phyloP scores from a whole-genome alignment of 2,888 invertebrate genomes.

The Trichogramma evanescens region DNA sequence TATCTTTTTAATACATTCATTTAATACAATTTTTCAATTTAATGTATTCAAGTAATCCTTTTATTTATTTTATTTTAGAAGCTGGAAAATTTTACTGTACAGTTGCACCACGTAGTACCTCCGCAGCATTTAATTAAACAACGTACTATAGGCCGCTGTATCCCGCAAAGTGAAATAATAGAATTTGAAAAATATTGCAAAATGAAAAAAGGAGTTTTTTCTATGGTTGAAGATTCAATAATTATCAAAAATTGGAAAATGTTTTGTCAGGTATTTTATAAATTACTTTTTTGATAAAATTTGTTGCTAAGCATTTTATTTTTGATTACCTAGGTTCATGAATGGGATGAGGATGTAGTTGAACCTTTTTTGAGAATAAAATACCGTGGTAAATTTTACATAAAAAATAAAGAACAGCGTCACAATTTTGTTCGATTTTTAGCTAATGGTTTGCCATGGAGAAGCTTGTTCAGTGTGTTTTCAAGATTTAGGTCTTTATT shows the following conservation, averaged over 20 bases:
- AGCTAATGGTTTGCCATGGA: slow-evolving; percentile 34
- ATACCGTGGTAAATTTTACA: slow-evolving; percentile 20
- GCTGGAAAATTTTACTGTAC: slow-evolving; percentile 24
- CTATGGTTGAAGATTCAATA: slow-evolving; percentile 27
- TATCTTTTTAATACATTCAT: slow-evolving; percentile 1
- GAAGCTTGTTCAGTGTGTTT: slow-evolving; percentile 32
- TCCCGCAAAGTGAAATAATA: slow-evolving; percentile 14
- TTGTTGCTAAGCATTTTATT: background rate
- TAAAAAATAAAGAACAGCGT: slow-evolving; percentile 23
- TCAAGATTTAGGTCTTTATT: slow-evolving; percentile 27
- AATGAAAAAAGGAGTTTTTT: slow-evolving; percentile 28
- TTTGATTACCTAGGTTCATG: slow-evolving; percentile 28
- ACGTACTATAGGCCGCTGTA: slow-evolving; percentile 20
- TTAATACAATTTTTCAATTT: background rate
- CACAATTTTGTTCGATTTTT: slow-evolving; percentile 36
- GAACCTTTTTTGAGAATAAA: slow-evolving; percentile 30
- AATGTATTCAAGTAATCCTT: background rate
- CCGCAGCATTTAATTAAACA: slow-evolving; percentile 31
- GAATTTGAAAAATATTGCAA: slow-evolving; percentile 26
- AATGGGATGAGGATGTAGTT: slow-evolving; percentile 30
- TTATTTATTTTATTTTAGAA: slow-evolving; percentile 22
- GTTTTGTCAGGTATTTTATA: slow-evolving; percentile 31
- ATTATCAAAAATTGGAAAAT: slow-evolving; percentile 33
- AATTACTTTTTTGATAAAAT: background rate
- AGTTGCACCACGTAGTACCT: slow-evolving; percentile 30